These are phyloP conservation scores for Ips typographus DNA, from an alignment of 1,140 invertebrate species.

Conservation along the genomic window DNA sequence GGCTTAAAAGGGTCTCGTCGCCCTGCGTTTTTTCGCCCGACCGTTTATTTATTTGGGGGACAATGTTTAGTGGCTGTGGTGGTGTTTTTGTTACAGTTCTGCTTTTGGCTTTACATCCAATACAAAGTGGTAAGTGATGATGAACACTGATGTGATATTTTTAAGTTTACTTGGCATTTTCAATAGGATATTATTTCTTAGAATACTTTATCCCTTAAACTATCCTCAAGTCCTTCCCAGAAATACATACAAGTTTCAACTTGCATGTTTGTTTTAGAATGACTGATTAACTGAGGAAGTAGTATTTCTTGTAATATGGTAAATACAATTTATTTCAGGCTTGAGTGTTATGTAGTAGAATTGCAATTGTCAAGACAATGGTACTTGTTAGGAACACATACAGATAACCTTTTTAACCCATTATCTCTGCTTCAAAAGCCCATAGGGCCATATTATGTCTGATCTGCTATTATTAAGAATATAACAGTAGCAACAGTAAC, in stretches of 20 bases:
- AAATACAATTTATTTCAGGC: too few relatives aligned
- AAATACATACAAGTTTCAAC: neutral
- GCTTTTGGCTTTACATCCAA: slow-evolving; percentile 32
- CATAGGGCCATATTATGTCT: too few relatives aligned
- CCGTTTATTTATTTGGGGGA: slow-evolving; percentile 33
- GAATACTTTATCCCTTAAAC: too few relatives aligned
- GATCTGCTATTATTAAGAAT: too few relatives aligned
- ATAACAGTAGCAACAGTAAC: too few relatives aligned
- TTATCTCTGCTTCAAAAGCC: too few relatives aligned
- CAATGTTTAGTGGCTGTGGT: slow-evolving; percentile 37
- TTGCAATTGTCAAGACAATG: too few relatives aligned
- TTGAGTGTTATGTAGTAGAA: too few relatives aligned
- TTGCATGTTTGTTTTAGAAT: neutral
- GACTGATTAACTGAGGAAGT: neutral
- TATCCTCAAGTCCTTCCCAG: neutral
- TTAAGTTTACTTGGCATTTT: too few relatives aligned
- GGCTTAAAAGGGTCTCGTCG: slow-evolving; percentile 31
- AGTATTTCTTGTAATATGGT: neutral
- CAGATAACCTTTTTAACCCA: too few relatives aligned
- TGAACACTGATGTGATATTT: too few relatives aligned
- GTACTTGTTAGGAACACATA: too few relatives aligned
- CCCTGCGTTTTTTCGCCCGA: slow-evolving; percentile 36
- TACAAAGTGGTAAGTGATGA: slow-evolving; percentile 36
- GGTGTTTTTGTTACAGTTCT: slow-evolving; percentile 34
- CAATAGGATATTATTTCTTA: neutral